phyloP scores from a whole-genome alignment of 2,888 invertebrate species.

The Eilema caniola region DNA sequence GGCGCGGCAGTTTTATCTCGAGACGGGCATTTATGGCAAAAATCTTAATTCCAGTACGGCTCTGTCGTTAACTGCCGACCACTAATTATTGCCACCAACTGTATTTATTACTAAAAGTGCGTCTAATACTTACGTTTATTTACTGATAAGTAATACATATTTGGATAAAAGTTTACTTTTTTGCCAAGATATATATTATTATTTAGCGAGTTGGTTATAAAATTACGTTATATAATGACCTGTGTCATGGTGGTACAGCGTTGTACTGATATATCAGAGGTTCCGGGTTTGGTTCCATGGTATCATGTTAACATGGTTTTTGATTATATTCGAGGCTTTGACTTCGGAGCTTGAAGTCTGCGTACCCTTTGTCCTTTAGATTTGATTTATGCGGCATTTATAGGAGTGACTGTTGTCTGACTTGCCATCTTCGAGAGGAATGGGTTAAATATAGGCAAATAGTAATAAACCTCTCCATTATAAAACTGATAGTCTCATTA shows the following conservation, averaged over 20 bases:
- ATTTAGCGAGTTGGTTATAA: neutral
- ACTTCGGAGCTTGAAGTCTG: neutral
- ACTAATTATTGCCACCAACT: conserved; percentile 82
- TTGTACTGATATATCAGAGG: neutral
- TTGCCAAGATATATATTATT: neutral
- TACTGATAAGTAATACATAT: conserved; percentile 20
- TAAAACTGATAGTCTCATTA: conserved; percentile 13
- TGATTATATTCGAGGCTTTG: neutral
- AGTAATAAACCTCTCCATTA: neutral
- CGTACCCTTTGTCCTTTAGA: neutral
- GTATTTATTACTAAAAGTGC: conserved; percentile 79
- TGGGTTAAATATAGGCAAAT: too few species aligned
- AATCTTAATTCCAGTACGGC: conserved; percentile 82
- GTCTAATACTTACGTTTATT: conserved; percentile 42
- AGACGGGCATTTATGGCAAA: conserved; percentile 83
- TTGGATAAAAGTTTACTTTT: neutral
- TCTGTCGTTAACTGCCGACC: conserved; percentile 84
- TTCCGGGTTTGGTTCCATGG: neutral
- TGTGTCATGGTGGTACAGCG: neutral
- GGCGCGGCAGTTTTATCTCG: conserved; percentile 78
- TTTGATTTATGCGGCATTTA: too few species aligned
- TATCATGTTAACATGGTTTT: neutral
- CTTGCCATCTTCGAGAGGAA: too few species aligned
- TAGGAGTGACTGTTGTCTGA: too few species aligned
- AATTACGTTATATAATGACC: neutral